Percentiles rank a stretch among this genome's conserved stretches.
These are phyloP conservation scores for Hypena proboscidalis DNA, from an alignment of 2,888 invertebrate genomes.

Conservation along the genomic window DNA sequence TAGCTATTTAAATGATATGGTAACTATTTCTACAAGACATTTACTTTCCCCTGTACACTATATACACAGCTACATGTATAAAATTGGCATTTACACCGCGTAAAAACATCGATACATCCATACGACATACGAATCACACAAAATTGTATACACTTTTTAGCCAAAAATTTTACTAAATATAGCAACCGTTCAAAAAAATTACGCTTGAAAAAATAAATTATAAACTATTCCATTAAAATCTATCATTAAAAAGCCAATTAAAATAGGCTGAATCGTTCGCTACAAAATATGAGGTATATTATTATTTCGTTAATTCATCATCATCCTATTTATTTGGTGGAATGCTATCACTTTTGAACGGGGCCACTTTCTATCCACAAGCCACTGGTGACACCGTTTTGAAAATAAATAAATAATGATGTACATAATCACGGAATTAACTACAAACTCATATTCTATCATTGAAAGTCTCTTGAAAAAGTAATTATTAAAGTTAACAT, in stretches of 20 bases:
- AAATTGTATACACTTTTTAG: slow-evolving; percentile 28
- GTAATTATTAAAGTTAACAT: no score
- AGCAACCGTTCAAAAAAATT: slow-evolving; percentile 44
- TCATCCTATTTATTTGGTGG: slow-evolving; percentile 50
- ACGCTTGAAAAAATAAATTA: slow-evolving; percentile 39
- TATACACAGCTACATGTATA: slow-evolving; percentile 53
- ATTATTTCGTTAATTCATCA: no score
- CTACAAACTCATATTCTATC: slow-evolving; percentile 9
- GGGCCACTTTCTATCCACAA: slow-evolving; percentile 26
- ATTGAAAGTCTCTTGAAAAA: no score
- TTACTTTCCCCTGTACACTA: slow-evolving; percentile 62
- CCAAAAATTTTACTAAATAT: no score
- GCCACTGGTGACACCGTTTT: slow-evolving; percentile 17
- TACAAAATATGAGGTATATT: slow-evolving; percentile 81
- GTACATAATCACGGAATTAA: no score
- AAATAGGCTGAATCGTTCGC: slow-evolving; percentile 59
- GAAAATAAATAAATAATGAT: no score
- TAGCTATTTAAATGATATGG: no score
- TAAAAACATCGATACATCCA: slow-evolving; percentile 40
- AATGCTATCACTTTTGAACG: slow-evolving; percentile 45
- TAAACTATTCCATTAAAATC: slow-evolving; percentile 48
- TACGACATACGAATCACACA: slow-evolving; percentile 27
- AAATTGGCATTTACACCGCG: slow-evolving; percentile 50
- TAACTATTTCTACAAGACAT: slow-evolving; percentile 30
- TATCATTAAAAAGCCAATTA: no score